These are phyloP conservation scores for Dicrurus megarhynchus DNA, from an alignment of 2,113 vertebrate species.

Conservation along the genomic window DNA sequence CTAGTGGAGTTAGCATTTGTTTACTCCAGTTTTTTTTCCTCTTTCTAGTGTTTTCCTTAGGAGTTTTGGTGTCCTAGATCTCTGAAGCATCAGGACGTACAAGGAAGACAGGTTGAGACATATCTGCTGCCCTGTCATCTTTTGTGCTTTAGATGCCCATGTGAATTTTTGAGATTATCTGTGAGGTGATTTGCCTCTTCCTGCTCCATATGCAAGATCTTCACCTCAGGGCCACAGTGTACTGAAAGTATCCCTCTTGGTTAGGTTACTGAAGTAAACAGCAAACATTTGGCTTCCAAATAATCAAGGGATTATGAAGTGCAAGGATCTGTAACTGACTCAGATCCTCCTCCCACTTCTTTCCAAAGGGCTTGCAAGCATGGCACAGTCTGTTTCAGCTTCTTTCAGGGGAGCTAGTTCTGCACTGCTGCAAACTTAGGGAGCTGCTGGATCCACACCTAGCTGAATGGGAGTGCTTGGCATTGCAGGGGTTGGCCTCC, in stretches of 20 bases:
- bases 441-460: background rate
- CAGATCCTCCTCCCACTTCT: background rate
- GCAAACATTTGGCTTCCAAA: background rate
- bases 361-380: background rate
- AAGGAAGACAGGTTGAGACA: background rate
- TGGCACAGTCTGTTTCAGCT: background rate
- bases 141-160: background rate
- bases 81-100: background rate
- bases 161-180: background rate
- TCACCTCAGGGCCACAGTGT: background rate
- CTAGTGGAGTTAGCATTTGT: background rate
- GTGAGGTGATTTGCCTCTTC: background rate
- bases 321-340: background rate
- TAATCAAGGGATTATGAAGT: background rate
- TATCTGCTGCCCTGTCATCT: background rate
- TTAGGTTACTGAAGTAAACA: background rate
- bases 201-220: background rate
- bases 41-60: background rate
- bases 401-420: background rate
- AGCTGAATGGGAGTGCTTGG: background rate
- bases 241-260: background rate
- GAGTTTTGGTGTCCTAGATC: background rate
- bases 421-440: background rate
- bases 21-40: background rate
- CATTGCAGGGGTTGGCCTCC: accelerated